These are phyloP conservation scores for Rhinophrynus dorsalis DNA, from an alignment of 2,797 vertebrate genomes.

Conservation along the genomic window DNA sequence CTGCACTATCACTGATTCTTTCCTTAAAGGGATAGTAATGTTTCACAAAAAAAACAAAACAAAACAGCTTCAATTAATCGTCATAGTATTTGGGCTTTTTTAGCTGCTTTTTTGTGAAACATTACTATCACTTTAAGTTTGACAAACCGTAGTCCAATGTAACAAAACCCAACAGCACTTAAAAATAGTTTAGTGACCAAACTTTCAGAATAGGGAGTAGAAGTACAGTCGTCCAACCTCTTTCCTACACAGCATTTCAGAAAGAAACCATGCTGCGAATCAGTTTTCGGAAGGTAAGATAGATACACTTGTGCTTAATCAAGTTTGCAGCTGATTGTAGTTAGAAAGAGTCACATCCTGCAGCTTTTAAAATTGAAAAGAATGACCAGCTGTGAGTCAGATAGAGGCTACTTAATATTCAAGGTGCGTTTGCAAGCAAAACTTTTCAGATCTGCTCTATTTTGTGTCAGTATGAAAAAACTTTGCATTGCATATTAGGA, in stretches of 20 bases:
- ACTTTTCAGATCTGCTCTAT: no score
- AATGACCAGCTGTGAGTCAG: slow-evolving; percentile 36
- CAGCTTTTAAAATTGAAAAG: slow-evolving; percentile 34
- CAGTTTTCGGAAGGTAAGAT: slow-evolving; percentile 27
- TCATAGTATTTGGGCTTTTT: no score
- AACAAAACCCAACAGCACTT: no score
- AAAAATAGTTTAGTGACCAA: slow-evolving; percentile 16
- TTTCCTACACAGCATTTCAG: not conserved
- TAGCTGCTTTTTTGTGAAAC: no score
- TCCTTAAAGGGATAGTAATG: no score
- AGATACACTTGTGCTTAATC: slow-evolving; percentile 14
- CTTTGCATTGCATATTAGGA: no score
- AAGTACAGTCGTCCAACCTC: not conserved
- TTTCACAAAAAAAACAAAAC: no score
- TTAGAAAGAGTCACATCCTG: slow-evolving; percentile 19
- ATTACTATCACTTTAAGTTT: no score
- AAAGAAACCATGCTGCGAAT: slow-evolving; percentile 5
- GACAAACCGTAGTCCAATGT: no score
- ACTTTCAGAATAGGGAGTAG: not conserved
- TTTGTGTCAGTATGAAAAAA: no score
- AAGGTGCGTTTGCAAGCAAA: not conserved
- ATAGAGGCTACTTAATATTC: slow-evolving; percentile 10
- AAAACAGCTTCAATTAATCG: no score
- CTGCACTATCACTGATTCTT: no score
- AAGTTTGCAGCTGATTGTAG: slow-evolving; percentile 16